Evolutionary conservation across 2,888 invertebrate species (phyloP), one percentile per base, ranked within the genome.

Genomic region (Sclerodermus sp.): DNA sequence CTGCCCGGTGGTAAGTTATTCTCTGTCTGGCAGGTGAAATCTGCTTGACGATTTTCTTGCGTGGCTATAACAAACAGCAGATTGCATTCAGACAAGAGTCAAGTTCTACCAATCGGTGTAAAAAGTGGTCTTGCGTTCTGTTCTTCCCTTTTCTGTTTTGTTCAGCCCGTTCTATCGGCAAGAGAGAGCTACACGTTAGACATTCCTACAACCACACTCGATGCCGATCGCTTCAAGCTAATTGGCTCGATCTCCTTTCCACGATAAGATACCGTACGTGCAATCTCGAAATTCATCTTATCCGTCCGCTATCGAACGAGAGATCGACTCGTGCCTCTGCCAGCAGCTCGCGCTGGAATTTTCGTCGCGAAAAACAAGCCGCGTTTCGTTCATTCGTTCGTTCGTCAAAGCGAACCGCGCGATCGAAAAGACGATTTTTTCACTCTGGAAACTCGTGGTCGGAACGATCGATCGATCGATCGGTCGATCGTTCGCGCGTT

Each of bases 1-100:
- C 72, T 71, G 66, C 63, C 70, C 66, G 68, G 68, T n/a, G n/a
- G n/a, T 63, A 69, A 62, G 67, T 62, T 71, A 74, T 61, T 71
- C 66, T 69, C 69, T 53, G 64, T 70, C 68, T 64, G 68, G 66
- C 65, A 67, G 73, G 65, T 64, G 70, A 66, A 68, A 71, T 73
- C 65, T 53, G 70, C 62, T 72, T 70, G 74, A 64, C 66, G 70
- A 71, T 73, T 73, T 68, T 76, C 76, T 70, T 69, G 70, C 66
- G 66, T 71, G 65, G 73, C 77, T 77, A 76, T 69, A 76, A 76
- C 75, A 76, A 72, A 77, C 74, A 75, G 72, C 75, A 76, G 64
- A 76, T 68, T 70, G 65, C 69, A 72, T 73, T 71, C 74, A 73
- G 61, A 73, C 58, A 68, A 61, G 44, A 36, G 31, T 17, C 44